Percentiles rank a stretch among this genome's conserved stretches.
These are phyloP conservation scores for Halocynthia roretzi DNA, from an alignment of 23 tunicate species.

Conservation along the genomic window DNA sequence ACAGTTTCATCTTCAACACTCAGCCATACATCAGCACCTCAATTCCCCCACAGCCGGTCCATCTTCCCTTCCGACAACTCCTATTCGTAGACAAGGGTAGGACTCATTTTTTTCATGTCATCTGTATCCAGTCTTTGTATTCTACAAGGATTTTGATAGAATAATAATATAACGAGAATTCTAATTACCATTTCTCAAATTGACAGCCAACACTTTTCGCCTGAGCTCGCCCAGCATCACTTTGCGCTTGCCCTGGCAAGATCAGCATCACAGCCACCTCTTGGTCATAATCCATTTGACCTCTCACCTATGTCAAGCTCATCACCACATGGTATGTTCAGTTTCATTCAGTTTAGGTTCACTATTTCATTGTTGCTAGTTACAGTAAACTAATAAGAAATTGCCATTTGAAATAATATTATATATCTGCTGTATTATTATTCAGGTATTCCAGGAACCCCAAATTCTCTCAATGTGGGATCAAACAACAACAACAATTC, in stretches of 20 bases:
- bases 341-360: too few relatives aligned
- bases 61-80: conserved; percentile 64
- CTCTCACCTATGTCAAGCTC: not conserved
- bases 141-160: too few relatives aligned
- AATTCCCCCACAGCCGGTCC: conserved; percentile 49
- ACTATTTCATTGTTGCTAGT: too few relatives aligned
- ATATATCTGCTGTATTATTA: not conserved
- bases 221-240: conserved; percentile 21
- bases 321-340: conserved; percentile 3
- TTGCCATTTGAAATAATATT: not conserved
- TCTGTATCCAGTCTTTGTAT: not conserved
- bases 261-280: conserved; percentile 18
- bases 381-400: too few relatives aligned
- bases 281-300: conserved; percentile 5
- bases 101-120: not conserved
- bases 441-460: conserved; percentile 33
- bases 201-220: conserved; percentile 15
- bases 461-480: not conserved
- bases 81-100: conserved; percentile 40
- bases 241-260: conserved; percentile 20
- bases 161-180: not conserved
- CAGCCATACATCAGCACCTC: not conserved
- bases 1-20: not conserved
- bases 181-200: not conserved
- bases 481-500: conserved; percentile 8